Evolutionary conservation across 2,797 vertebrate genomes (phyloP), one percentile per base, ranked within the genome.

Genomic region (Onychomys leucogaster): DNA sequence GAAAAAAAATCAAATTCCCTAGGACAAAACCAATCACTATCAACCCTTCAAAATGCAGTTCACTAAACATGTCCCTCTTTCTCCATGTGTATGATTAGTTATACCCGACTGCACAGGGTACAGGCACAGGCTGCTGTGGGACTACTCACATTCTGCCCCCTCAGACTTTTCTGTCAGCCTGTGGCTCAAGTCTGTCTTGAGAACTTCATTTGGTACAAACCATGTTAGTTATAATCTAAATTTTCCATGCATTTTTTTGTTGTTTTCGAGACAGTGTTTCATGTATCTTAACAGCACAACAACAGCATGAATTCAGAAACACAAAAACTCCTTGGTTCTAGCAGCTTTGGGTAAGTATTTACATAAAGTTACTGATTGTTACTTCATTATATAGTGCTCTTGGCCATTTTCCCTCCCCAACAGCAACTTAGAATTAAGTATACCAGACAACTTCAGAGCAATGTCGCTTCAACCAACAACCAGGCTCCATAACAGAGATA

Each of bases 251-350:
- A 46, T 10, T 11, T 67, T 84, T 61, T 61, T 61, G 59, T 61
- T 71, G n/a, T 14, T 34, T 25, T 37, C 3, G 16, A 73, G 19
- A 73, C 21, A 41, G 19, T 19, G 69, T 73, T 73, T 73, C 37
- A 41, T 73, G n/a, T 41, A 41, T 73, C 37, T 73, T 41, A 73
- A 73, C 6, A 69, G 19, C 17, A 81, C 25, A 57, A 14, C 80
- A 94, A 87, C 34, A 95, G 49, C 46, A 86, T 11, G 65, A 90
- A 95, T 83, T 89, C 14, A 81, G n/a, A 85, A 41, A 93, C 23
- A 89, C 19, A 91, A 16, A 73, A 87, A 81, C 23, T 92, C 61
- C 63, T 16, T 86, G 84, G 9, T 81, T 95, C 75, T 73, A 96
- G 52, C 19, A 85, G 52, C 46, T 89, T 90, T 71, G 21, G 21